Conservation (phyloP, 1,140 invertebrate genomes). For the Propsilocerus akamusi region DNA sequence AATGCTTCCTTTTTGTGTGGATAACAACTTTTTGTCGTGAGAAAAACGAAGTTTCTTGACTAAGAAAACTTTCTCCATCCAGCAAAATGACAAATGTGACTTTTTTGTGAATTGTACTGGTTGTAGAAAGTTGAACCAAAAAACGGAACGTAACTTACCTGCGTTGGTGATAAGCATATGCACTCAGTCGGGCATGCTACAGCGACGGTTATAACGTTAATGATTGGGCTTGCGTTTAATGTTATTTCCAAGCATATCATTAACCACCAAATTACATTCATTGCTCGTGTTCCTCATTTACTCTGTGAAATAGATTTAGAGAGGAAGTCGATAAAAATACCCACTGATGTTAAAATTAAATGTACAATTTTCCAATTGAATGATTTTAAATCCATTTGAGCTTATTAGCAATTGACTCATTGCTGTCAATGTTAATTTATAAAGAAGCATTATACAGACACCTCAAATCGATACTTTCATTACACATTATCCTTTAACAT, state of each 20-base stretch:
- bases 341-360: no score
- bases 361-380: no score
- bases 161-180: slow-evolving; percentile 61
- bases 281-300: slow-evolving; percentile 1
- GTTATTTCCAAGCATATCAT: slow-evolving; percentile 1
- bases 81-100: slow-evolving; percentile 9
- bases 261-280: slow-evolving; percentile 1
- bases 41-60: slow-evolving; percentile 20
- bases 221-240: neutral
- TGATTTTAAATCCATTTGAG: no score
- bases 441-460: no score
- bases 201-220: neutral
- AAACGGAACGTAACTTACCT: slow-evolving; percentile 32
- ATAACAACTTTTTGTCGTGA: slow-evolving; percentile 22
- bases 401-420: no score
- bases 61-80: slow-evolving; percentile 18
- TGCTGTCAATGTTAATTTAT: no score
- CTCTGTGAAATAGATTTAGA: neutral
- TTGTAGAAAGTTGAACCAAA: slow-evolving; percentile 5
- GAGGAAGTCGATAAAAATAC: no score
- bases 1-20: neutral
- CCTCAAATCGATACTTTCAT: no score
- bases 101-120: slow-evolving; percentile 5
- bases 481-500: no score
- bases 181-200: slow-evolving; percentile 44